Base-by-base conservation (phyloP, 2,888 invertebrate species). In the Ectemnius cavifrons region DNA sequence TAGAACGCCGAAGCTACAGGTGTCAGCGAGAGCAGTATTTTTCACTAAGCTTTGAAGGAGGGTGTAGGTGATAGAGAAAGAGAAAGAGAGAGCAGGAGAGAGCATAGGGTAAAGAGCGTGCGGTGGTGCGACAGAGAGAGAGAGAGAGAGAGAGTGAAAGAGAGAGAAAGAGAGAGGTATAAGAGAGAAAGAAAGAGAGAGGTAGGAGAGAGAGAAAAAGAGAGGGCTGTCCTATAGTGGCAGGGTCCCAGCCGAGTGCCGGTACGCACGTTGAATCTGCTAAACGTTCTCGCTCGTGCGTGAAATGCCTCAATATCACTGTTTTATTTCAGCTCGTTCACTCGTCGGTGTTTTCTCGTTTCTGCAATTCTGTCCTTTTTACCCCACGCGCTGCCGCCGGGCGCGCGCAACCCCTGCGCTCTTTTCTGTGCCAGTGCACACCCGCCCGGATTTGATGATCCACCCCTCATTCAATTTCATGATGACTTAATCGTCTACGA, bases 301-400 rank as follows among this genome's bases (percentile, higher is more conserved):
- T 91, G 90, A 91, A 91, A 91, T 90, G 90, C 89, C 87, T 89
- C 87, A 90, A 90, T 91, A 91, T 91, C 88, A 89, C 90, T 88
- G 89, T 90, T 89, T 90, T 89, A 90, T 90, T 90, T 89, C 87
- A 84, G 82, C 86, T 86, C 85, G 87, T 87, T 89, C 87, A 83
- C 81, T 83, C 84, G 67, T 28, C 72, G 70, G 62, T 63, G 72
- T 67, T 71, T 75, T 77, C 76, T 76, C 81, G 77, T 77, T 74
- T 75, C 67, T 75, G 82, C 82, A 80, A 85, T 86, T 83, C 86
- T 83, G 82, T 82, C 83, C 84, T 82, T 81, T 85, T 84, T 77
- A 83, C 82, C 78, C 84, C 75, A 77, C 68, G 58, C 73, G 5
- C 52, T 52, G 52, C 77, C 69, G 68, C 60, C 70, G 64, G 23